These are phyloP conservation scores for Eupelmus urozonus DNA, from an alignment of 2,888 invertebrate species.

Conservation along the genomic window DNA sequence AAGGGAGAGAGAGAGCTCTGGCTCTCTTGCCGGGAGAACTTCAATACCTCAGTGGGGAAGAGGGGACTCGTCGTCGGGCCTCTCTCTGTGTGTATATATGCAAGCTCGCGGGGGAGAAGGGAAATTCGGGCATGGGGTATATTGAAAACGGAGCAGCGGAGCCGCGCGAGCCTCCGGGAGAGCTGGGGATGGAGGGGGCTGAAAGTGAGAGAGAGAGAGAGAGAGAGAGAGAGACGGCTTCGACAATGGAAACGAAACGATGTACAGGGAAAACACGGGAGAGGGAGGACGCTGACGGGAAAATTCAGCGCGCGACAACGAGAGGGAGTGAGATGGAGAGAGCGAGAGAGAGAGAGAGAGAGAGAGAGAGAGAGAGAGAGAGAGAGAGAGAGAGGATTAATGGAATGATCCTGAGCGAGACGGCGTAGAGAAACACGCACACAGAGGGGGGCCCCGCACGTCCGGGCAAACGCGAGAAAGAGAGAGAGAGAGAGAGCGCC, in stretches of 20 bases:
- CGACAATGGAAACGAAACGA: conserved; percentile 41
- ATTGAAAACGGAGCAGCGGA: conserved; percentile 15
- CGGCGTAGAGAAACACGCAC: not conserved
- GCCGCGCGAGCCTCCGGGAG: conserved; percentile 25
- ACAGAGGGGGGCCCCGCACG: conserved; percentile 58
- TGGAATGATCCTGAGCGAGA: conserved; percentile 33
- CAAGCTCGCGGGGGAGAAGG: conserved; percentile 1
- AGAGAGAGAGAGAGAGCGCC: conserved; percentile 62
- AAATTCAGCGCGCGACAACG: conserved; percentile 44
- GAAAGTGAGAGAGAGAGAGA: not conserved
- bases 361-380: conserved; percentile 60
- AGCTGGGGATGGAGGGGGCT: not conserved
- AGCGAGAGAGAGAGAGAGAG: conserved; percentile 61
- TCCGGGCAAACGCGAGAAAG: conserved; percentile 60
- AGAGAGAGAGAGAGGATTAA: conserved; percentile 60
- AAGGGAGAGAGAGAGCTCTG: conserved; percentile 11
- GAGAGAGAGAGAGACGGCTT: conserved; percentile 5
- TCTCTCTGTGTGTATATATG: not conserved
- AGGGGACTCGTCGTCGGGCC: not conserved
- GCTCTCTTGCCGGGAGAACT: conserved; percentile 45
- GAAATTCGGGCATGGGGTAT: conserved; percentile 27
- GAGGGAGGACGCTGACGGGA: conserved; percentile 39
- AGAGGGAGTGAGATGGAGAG: conserved; percentile 54
- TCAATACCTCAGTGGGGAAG: not conserved
- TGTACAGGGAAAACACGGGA: not conserved